Evolutionary conservation across 2,888 invertebrate species (phyloP).

Genomic region (Tillus elongatus): DNA sequence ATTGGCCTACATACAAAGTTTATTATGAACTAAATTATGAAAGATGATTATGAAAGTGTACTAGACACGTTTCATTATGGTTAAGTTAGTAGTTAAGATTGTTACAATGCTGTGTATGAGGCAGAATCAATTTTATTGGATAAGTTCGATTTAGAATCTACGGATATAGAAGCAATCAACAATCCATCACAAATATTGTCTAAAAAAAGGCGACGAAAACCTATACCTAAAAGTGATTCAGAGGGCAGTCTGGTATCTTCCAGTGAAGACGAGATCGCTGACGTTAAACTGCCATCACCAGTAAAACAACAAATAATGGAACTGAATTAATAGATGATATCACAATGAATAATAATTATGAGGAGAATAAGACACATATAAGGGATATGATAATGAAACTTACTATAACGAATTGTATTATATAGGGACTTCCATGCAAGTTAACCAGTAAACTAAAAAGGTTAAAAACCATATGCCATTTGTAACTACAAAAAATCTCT

Average conservation of each 20-base stretch:
- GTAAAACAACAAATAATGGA: neutral
- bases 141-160: constrained; percentile 6
- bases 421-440: too few species aligned
- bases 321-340: constrained; percentile 1
- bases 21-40: too few species aligned
- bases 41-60: too few species aligned
- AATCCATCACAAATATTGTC: constrained; percentile 4
- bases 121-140: constrained; percentile 4
- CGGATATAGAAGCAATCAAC: constrained; percentile 8
- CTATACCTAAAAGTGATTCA: neutral
- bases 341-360: neutral
- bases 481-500: too few species aligned
- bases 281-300: neutral
- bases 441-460: too few species aligned
- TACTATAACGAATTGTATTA: constrained; percentile 1
- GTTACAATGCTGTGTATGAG: constrained; percentile 2
- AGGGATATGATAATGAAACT: constrained; percentile 3
- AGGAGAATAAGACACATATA: neutral
- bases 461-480: too few species aligned
- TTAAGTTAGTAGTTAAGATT: too few species aligned
- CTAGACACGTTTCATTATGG: too few species aligned
- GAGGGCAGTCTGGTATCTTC: neutral
- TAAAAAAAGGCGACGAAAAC: constrained; percentile 3
- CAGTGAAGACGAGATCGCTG: neutral
- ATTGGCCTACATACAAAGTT: too few species aligned